Conservation (phyloP, 2,797 vertebrate species). For the Glyptemys insculpta region DNA sequence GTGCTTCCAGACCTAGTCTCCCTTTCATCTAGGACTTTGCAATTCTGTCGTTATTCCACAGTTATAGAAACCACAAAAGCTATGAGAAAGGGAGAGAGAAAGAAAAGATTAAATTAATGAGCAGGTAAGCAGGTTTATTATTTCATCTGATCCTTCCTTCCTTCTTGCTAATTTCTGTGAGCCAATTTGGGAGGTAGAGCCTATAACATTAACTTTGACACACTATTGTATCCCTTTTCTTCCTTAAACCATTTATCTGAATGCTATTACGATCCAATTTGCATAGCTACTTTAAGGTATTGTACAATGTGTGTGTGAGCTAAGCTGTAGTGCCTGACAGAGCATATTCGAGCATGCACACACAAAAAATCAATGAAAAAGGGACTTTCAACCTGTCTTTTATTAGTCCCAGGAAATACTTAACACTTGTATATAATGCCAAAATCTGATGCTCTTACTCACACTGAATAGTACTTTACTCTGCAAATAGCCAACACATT, state of each 20-base stretch:
- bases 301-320: neutral
- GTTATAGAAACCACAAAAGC: slow-evolving; percentile 61
- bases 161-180: slow-evolving; percentile 79
- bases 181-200: slow-evolving; percentile 77
- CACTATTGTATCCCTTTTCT: slow-evolving; percentile 52
- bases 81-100: slow-evolving; percentile 26
- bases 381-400: neutral
- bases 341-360: neutral
- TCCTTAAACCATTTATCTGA: slow-evolving; percentile 64
- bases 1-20: slow-evolving; percentile 72
- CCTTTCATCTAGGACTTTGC: slow-evolving; percentile 83
- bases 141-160: slow-evolving; percentile 81
- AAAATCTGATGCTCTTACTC: neutral
- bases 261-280: slow-evolving; percentile 49
- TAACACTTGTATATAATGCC: neutral
- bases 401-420: neutral
- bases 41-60: slow-evolving; percentile 70
- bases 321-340: rapidly evolving
- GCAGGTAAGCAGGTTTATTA: slow-evolving; percentile 82
- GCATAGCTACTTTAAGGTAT: slow-evolving; percentile 39
- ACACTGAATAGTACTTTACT: neutral
- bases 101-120: slow-evolving; percentile 81
- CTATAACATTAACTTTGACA: slow-evolving; percentile 53
- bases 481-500: neutral
- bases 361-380: neutral